phyloP scores from a whole-genome alignment of 2,888 invertebrate species.

The Drosophila lutescens region DNA sequence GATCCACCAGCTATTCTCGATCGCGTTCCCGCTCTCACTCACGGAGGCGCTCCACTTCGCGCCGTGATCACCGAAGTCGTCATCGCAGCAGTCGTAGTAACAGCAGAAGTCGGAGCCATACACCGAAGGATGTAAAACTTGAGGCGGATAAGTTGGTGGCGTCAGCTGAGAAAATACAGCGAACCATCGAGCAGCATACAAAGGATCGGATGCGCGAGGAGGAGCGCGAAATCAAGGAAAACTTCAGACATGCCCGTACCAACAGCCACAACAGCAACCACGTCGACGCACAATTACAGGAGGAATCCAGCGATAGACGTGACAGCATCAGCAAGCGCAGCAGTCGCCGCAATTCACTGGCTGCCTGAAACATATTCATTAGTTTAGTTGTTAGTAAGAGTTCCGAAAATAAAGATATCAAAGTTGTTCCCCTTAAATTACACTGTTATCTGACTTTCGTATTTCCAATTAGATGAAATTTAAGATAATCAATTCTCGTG shows the following conservation, averaged over 20 bases:
- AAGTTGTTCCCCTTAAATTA: conserved; percentile 4
- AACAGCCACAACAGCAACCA: conserved; percentile 34
- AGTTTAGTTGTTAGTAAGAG: conserved; percentile 14
- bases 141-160: conserved; percentile 81
- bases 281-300: conserved; percentile 15
- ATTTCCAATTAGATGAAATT: not conserved
- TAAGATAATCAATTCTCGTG: not conserved
- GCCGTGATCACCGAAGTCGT: conserved; percentile 58
- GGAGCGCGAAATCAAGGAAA: conserved; percentile 75
- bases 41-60: conserved; percentile 61
- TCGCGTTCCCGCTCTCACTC: conserved; percentile 74
- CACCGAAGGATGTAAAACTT: conserved; percentile 65
- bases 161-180: conserved; percentile 82
- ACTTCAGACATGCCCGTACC: conserved; percentile 63
- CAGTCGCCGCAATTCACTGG: conserved; percentile 70
- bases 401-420: conserved; percentile 31
- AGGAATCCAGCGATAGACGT: conserved; percentile 24
- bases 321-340: conserved; percentile 41
- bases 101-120: conserved; percentile 54
- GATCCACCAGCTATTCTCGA: conserved; percentile 75
- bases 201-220: conserved; percentile 80
- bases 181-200: conserved; percentile 79
- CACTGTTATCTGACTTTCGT: not conserved
- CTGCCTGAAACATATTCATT: conserved; percentile 41
- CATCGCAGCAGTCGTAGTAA: conserved; percentile 44